phyloP scores from a whole-genome alignment of 2,888 invertebrate genomes.

The Nudaria mundana region DNA sequence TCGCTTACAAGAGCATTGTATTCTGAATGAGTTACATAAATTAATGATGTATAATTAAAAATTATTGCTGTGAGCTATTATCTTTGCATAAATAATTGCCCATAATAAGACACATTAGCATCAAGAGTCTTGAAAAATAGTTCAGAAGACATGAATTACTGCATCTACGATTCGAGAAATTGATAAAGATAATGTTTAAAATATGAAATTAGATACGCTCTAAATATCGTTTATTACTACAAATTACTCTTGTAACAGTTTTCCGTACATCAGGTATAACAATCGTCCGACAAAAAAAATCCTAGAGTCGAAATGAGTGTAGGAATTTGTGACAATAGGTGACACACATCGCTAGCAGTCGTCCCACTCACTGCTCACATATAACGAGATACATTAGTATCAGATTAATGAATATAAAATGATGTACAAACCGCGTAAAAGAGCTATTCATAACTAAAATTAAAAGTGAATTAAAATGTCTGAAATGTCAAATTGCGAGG shows the following conservation, averaged over 20 bases:
- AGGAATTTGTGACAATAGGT: constrained; percentile 40
- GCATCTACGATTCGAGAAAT: constrained; percentile 44
- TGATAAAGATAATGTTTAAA: constrained; percentile 47
- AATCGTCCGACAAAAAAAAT: constrained; percentile 30
- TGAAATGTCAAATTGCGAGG: constrained; percentile 76
- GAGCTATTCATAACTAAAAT: constrained; percentile 72
- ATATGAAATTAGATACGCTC: constrained; percentile 54
- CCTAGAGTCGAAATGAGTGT: constrained; percentile 26
- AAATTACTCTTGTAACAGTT: constrained; percentile 52
- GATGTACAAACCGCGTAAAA: constrained; percentile 75
- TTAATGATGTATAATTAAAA: constrained; percentile 40
- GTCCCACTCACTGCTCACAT: constrained; percentile 55
- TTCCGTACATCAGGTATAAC: constrained; percentile 36
- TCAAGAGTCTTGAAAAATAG: constrained; percentile 29
- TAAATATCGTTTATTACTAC: constrained; percentile 49
- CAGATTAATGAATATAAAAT: constrained; percentile 75
- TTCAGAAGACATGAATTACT: constrained; percentile 37
- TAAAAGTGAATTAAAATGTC: constrained; percentile 75
- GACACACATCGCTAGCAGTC: constrained; percentile 50
- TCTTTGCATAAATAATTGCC: constrained; percentile 40
- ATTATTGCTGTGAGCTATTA: constrained; percentile 38
- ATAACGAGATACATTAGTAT: constrained; percentile 67
- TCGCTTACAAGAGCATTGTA: constrained; percentile 26
- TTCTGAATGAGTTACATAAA: constrained; percentile 35
- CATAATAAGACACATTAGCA: constrained; percentile 37